Percentiles rank a stretch among this genome's conserved stretches.
phyloP scores from a whole-genome alignment of 2,888 invertebrate genomes.

The Lycophotia porphyrea region DNA sequence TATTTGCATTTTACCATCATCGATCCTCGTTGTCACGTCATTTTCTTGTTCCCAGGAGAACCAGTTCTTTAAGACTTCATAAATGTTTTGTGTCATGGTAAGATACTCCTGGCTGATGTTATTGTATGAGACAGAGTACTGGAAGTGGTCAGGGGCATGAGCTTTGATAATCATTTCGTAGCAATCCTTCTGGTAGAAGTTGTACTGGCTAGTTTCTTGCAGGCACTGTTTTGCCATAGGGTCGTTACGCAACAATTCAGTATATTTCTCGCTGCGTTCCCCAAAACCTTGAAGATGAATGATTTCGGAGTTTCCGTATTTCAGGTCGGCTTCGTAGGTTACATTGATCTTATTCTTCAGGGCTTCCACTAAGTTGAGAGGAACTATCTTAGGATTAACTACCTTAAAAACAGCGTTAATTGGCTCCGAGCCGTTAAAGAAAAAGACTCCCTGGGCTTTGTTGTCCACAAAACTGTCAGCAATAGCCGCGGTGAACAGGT shows the following conservation, averaged over 20 bases:
- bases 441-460: conserved; percentile 88
- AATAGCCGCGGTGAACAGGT: conserved; percentile 87
- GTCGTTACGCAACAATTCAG: conserved; percentile 84
- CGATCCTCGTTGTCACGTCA: conserved; percentile 73
- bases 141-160: conserved; percentile 88
- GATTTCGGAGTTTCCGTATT: conserved; percentile 85
- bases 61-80: conserved; percentile 75
- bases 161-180: conserved; percentile 89
- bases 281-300: conserved; percentile 85
- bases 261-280: conserved; percentile 87
- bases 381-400: conserved; percentile 86
- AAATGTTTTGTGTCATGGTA: neutral
- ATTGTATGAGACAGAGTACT: conserved; percentile 76
- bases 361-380: conserved; percentile 89
- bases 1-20: conserved; percentile 87
- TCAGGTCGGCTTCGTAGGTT: conserved; percentile 85
- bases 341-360: conserved; percentile 88
- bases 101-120: neutral
- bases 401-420: conserved; percentile 85
- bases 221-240: conserved; percentile 86
- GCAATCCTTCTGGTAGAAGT: conserved; percentile 90
- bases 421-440: conserved; percentile 83
- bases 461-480: conserved; percentile 90
- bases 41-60: conserved; percentile 84
- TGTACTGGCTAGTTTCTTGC: conserved; percentile 88